These are phyloP conservation scores for Therioaphis trifolii DNA, from an alignment of 2,888 invertebrate species.

Conservation along the genomic window DNA sequence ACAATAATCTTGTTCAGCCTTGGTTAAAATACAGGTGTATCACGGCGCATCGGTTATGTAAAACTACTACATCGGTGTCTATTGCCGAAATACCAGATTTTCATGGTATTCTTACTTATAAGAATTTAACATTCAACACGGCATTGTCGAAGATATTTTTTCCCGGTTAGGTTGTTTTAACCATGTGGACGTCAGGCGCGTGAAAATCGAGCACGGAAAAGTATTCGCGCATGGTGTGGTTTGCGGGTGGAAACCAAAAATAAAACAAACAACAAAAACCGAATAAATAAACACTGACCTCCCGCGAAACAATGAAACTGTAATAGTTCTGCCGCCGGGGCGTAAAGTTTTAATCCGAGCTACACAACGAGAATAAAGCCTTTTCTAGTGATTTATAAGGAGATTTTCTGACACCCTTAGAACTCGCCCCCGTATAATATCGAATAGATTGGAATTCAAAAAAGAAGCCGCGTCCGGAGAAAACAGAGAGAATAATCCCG, in stretches of 20 bases:
- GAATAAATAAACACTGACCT: slow-evolving; percentile 5
- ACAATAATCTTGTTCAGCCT: no score
- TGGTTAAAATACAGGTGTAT: no score
- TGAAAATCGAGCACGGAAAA: no score
- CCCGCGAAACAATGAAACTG: slow-evolving; percentile 17
- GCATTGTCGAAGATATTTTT: no score
- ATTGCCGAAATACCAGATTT: no score
- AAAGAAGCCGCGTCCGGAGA: not conserved
- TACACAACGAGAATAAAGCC: slow-evolving; percentile 38
- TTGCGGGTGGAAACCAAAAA: no score
- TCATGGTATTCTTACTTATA: no score
- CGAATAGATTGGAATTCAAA: slow-evolving; percentile 35
- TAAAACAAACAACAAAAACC: not conserved
- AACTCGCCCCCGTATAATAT: slow-evolving; percentile 13
- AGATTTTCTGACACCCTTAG: slow-evolving; percentile 14
- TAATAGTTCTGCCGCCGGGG: not conserved
- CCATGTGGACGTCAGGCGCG: no score
- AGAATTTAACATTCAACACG: no score
- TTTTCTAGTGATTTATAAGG: slow-evolving; percentile 41
- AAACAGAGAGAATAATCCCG: not conserved
- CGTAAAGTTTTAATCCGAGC: slow-evolving; percentile 52
- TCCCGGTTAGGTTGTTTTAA: no score
- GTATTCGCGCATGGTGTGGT: no score
- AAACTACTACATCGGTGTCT: not conserved
- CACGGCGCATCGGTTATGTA: slow-evolving; percentile 16